Evolutionary conservation across 2,113 vertebrate genomes (phyloP).

Genomic region (Sakesphorus luctuosus): DNA sequence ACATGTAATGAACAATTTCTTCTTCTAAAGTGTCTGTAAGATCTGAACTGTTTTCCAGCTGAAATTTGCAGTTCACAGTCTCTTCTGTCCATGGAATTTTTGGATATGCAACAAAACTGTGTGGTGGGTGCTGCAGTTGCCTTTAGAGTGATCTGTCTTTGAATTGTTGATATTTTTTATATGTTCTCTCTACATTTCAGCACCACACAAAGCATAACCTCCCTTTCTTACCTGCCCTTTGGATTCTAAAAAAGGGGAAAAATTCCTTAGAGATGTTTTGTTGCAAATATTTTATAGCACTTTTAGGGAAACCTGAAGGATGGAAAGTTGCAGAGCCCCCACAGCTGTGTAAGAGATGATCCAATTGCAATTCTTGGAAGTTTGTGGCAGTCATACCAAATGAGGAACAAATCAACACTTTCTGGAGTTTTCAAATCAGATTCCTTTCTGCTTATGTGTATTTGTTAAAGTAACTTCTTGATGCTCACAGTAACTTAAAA

Average conservation of each 20-base stretch:
- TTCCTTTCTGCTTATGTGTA: neutral
- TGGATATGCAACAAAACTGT: neutral
- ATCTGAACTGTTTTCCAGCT: neutral
- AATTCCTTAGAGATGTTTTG: neutral
- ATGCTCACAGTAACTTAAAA: neutral
- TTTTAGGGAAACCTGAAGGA: neutral
- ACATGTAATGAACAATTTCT: rapidly evolving
- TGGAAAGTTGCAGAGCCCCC: neutral
- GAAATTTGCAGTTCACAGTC: neutral
- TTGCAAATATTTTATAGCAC: neutral
- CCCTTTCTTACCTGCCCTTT: neutral
- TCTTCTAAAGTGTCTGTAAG: neutral
- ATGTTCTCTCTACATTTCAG: neutral
- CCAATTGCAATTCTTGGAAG: neutral
- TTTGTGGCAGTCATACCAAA: neutral
- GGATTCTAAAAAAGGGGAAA: rapidly evolving
- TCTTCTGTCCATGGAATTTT: neutral
- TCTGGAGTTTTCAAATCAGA: neutral
- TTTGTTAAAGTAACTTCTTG: neutral
- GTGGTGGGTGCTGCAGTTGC: neutral
- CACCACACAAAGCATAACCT: neutral
- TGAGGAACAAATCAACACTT: neutral
- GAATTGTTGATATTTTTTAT: neutral
- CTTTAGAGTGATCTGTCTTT: neutral
- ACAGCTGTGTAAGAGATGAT: neutral